Evolutionary conservation across 2,113 vertebrate genomes (phyloP).

Genomic region (Euleptes europaea): DNA sequence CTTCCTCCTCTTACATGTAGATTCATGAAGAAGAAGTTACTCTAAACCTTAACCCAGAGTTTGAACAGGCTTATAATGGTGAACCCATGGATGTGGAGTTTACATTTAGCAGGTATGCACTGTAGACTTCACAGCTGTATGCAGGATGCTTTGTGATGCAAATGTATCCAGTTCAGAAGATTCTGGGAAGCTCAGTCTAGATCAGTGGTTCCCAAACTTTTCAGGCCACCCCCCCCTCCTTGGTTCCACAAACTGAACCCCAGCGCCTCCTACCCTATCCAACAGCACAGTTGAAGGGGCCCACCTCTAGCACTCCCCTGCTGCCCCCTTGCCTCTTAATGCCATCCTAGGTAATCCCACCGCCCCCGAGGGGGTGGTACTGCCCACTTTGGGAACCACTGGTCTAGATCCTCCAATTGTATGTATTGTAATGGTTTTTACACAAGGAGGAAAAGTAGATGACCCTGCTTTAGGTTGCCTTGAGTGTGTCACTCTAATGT

Average conservation of each 20-base stretch:
- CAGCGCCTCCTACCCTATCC: too few species aligned
- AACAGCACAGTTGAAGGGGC: too few species aligned
- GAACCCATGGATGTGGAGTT: conserved; percentile 95
- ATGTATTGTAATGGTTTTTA: neutral
- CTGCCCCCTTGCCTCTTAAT: too few species aligned
- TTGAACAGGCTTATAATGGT: conserved; percentile 83
- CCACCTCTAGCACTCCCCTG: too few species aligned
- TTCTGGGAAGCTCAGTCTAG: neutral
- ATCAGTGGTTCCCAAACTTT: too few species aligned
- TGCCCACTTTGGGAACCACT: too few species aligned
- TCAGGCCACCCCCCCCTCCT: too few species aligned
- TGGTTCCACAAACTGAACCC: too few species aligned
- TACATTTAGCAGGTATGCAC: conserved; percentile 82
- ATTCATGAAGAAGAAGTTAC: conserved; percentile 85
- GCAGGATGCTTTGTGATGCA: neutral
- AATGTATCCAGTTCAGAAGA: neutral
- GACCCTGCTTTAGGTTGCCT: neutral
- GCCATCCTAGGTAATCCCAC: too few species aligned
- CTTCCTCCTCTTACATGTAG: conserved; percentile 62
- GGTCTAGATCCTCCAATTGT: neutral
- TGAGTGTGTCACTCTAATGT: too few species aligned
- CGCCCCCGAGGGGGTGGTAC: too few species aligned
- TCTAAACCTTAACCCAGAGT: conserved; percentile 82
- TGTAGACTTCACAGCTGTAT: neutral
- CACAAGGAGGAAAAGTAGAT: neutral